Base-by-base conservation (phyloP, 2,797 vertebrate species). In the Kryptopterus vitreolus region DNA sequence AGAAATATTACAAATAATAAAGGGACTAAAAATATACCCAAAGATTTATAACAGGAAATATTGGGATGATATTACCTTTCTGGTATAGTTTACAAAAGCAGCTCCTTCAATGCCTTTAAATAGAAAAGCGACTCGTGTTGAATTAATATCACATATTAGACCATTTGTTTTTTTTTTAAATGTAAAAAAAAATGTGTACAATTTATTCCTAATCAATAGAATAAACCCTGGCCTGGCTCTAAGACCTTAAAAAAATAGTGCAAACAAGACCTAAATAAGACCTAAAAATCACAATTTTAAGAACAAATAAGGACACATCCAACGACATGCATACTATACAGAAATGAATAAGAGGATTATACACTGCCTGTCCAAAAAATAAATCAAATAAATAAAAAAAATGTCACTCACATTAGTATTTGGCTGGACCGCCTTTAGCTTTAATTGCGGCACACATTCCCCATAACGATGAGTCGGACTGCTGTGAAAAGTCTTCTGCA, bases 41-140 rank as follows among this genome's bases (percentile, higher is more conserved):
- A 66, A 48, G 66, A 24, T 13, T 26, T 26, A 26, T 48, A 26
- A 29, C 9, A 46, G 26, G n/a, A 68, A 16, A 48, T 48, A 69
- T 1, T 16, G 6, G n/a, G n/a, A 26, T 48, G 24, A 15, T 9
- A 9, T 26, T 46, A 57, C 31, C 58, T 50, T 78, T 82, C 53
- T 63, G 61, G 52, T 53, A 63, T 63, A 69, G 35, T 53, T 26
- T 79, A 73, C 75, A 38, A 81, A 86, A 82, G 76, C 78, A 68
- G 70, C 86, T 86, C 69, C 78, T 66, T 57, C 81, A 59, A 77
- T 75, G 76, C 43, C 53, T 57, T 82, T 58, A 33, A 20, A 61
- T 70, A 79, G 77, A 87, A 81, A 77, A 82, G 76, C 74, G 87
- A 83, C 79, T 33, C 79, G 85, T n/a, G 12, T 24, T 66, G 4